Percentiles rank a stretch among this genome's conserved stretches.
phyloP scores from a whole-genome alignment of 2,888 invertebrate species.

The Lasius fuliginosus region DNA sequence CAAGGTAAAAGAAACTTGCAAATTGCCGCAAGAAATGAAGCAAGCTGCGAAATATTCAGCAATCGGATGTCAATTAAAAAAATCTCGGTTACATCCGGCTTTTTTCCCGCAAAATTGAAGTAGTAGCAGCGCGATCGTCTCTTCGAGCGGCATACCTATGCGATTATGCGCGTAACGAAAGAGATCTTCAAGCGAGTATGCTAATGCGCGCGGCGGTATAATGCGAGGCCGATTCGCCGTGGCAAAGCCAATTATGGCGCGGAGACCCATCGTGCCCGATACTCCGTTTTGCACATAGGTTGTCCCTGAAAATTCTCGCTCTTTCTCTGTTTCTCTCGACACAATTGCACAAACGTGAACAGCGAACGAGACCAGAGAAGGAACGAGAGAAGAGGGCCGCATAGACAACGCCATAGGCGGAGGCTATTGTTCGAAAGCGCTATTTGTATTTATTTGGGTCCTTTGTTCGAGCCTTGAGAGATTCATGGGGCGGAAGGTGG shows the following conservation, averaged over 20 bases:
- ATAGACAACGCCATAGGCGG: conserved; percentile 80
- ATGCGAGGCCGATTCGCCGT: conserved; percentile 77
- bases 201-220: conserved; percentile 81
- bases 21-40: not conserved
- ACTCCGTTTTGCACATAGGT: conserved; percentile 40
- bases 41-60: not conserved
- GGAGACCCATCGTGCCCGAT: conserved; percentile 72
- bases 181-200: conserved; percentile 84
- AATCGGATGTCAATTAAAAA: conserved; percentile 6
- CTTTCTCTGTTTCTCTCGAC: conserved; percentile 25
- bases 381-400: conserved; percentile 55
- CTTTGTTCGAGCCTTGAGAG: conserved; percentile 78
- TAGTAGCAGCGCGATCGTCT: not conserved
- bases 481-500: conserved; percentile 74
- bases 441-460: conserved; percentile 83
- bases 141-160: conserved; percentile 59
- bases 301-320: conserved; percentile 20
- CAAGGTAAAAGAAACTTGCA: not conserved
- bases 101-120: conserved; percentile 4
- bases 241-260: conserved; percentile 84
- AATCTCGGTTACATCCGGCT: not conserved
- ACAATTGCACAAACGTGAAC: conserved; percentile 55
- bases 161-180: conserved; percentile 85
- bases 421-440: conserved; percentile 82
- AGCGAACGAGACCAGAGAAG: conserved; percentile 64